Conservation (phyloP, 2,888 invertebrate genomes). For the Leptodirus hochenwartii region DNA sequence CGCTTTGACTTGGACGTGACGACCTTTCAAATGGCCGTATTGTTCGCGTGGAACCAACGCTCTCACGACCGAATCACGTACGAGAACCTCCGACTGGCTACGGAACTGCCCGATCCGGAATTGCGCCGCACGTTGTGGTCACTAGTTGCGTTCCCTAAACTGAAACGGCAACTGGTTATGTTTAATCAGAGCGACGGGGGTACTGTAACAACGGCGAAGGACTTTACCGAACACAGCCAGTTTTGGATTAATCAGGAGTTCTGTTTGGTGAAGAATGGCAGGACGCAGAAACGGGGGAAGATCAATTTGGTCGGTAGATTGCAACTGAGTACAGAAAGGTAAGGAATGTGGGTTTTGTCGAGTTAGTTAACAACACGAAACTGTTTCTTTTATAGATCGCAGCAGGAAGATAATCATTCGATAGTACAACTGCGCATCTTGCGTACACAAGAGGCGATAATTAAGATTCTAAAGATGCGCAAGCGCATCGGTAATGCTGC, state of each 20-base stretch:
- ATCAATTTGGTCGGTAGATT: slow-evolving; percentile 90
- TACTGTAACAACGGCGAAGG: slow-evolving; percentile 82
- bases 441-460: slow-evolving; percentile 90
- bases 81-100: slow-evolving; percentile 89
- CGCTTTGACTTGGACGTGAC: slow-evolving; percentile 96
- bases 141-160: slow-evolving; percentile 86
- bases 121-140: slow-evolving; percentile 91
- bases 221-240: slow-evolving; percentile 78
- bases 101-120: slow-evolving; percentile 92
- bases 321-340: slow-evolving; percentile 86
- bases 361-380: no score
- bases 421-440: slow-evolving; percentile 93
- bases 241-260: slow-evolving; percentile 99
- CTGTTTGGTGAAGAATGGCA: slow-evolving; percentile 84
- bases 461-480: slow-evolving; percentile 97
- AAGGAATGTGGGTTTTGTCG: no score
- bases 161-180: slow-evolving; percentile 77
- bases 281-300: slow-evolving; percentile 86
- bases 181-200: slow-evolving; percentile 62
- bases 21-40: slow-evolving; percentile 98
- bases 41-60: slow-evolving; percentile 97
- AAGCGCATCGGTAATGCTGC: slow-evolving; percentile 88
- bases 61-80: slow-evolving; percentile 86
- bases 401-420: slow-evolving; percentile 95
- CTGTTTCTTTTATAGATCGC: no score